These are phyloP conservation scores for Phalacrocorax brasilianus DNA, from an alignment of 2,113 vertebrate species.

Conservation along the genomic window DNA sequence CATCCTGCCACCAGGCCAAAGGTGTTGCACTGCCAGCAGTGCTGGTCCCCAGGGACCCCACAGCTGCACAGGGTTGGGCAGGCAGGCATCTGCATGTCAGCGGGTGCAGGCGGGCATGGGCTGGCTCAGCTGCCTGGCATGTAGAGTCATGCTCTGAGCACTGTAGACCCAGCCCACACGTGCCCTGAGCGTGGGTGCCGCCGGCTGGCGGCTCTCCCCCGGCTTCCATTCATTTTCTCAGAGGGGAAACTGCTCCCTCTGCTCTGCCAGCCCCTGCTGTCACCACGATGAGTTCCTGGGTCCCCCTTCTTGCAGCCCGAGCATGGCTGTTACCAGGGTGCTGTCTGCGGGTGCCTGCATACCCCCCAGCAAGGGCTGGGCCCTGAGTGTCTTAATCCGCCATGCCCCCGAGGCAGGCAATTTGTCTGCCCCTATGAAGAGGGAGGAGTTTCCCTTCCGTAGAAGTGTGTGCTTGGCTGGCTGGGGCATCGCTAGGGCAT, in stretches of 20 bases:
- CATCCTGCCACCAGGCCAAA: background rate
- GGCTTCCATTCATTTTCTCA: background rate
- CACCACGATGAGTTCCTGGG: fast-evolving
- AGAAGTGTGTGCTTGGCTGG: background rate
- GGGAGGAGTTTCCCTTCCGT: background rate
- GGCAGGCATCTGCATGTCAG: background rate
- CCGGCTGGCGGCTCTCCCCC: background rate
- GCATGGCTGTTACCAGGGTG: fast-evolving
- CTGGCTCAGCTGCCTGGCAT: background rate
- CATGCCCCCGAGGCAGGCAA: background rate
- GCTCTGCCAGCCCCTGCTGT: background rate
- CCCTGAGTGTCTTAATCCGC: background rate
- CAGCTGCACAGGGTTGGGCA: fast-evolving
- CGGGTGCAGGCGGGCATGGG: background rate
- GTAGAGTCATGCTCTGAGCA: background rate
- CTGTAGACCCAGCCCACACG: background rate
- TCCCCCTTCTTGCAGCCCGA: background rate
- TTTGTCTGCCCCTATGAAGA: background rate
- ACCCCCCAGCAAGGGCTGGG: background rate
- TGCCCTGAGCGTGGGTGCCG: background rate
- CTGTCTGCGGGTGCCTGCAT: background rate
- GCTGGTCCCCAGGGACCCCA: fast-evolving
- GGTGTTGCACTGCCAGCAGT: fast-evolving
- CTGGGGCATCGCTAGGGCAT: background rate
- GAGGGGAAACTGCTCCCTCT: background rate